These are phyloP conservation scores for Dendrolimus pini DNA, from an alignment of 2,888 invertebrate species.

Conservation along the genomic window DNA sequence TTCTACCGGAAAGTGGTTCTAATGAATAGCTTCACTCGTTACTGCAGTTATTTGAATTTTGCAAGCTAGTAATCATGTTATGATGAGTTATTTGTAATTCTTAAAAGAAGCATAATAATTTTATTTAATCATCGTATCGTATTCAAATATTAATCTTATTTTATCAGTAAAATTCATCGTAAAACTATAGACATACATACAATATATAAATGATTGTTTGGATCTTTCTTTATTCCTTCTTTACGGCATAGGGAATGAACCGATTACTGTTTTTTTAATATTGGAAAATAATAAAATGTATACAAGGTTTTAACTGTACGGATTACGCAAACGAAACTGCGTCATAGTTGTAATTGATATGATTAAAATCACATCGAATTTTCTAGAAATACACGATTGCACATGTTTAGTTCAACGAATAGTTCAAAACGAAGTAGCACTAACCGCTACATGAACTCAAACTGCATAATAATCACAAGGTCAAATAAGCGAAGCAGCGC, in stretches of 20 bases:
- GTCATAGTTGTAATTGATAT: too few relatives aligned
- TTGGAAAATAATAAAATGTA: too few relatives aligned
- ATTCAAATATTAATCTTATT: not conserved
- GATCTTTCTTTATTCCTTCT: too few relatives aligned
- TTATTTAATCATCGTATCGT: not conserved
- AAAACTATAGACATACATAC: too few relatives aligned
- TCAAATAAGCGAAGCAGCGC: not conserved
- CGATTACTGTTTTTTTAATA: too few relatives aligned
- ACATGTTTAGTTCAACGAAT: not conserved
- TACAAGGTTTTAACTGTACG: too few relatives aligned
- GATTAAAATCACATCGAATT: too few relatives aligned
- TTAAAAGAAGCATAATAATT: not conserved
- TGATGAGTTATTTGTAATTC: not conserved
- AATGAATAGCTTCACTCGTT: conserved; percentile 2
- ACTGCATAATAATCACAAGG: not conserved
- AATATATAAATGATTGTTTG: too few relatives aligned
- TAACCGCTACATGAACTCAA: not conserved
- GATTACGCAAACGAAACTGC: too few relatives aligned
- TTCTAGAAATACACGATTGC: not conserved
- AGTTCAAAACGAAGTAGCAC: not conserved
- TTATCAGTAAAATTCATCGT: too few relatives aligned
- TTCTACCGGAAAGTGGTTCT: conserved; percentile 2
- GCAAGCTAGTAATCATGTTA: not conserved
- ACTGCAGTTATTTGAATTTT: not conserved
- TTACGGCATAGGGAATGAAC: too few relatives aligned